A percentile compares a stretch with the other conserved stretches of the same genome.
Evolutionary conservation across 2,797 vertebrate genomes (phyloP).

Genomic region (Cyprinella venusta): DNA sequence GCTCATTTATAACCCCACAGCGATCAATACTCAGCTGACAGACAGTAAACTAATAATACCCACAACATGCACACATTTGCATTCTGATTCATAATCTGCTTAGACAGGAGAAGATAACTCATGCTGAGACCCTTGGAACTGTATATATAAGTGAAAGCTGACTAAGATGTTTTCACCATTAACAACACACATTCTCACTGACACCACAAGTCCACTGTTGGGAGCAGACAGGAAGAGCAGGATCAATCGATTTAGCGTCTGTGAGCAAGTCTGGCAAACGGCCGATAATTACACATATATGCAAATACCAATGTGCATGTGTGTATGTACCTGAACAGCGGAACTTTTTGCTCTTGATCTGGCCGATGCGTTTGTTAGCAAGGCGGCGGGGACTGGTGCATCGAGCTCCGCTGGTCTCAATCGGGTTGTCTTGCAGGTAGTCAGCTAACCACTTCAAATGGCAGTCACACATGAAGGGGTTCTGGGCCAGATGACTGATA

Average conservation of each 20-base stretch:
- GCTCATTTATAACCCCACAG: conserved; percentile 42
- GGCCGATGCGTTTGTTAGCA: conserved; percentile 90
- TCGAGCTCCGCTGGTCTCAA: conserved; percentile 89
- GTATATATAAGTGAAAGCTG: conserved; percentile 25
- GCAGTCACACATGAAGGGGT: conserved; percentile 98
- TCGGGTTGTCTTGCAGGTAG: conserved; percentile 97
- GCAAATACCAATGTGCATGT: neutral
- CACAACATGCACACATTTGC: conserved; percentile 7
- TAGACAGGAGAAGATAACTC: conserved; percentile 16
- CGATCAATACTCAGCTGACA: conserved; percentile 18
- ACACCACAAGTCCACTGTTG: neutral
- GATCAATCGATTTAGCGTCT: neutral
- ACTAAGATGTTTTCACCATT: conserved; percentile 22
- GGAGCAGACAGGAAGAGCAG: conserved; percentile 5
- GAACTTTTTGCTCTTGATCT: conserved; percentile 95
- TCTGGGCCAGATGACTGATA: conserved; percentile 92
- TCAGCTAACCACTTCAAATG: conserved; percentile 99
- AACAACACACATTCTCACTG: neutral
- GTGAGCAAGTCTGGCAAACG: neutral
- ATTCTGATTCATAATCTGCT: conserved; percentile 18
- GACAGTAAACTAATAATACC: conserved; percentile 29
- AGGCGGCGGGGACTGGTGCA: conserved; percentile 85
- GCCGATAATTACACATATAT: neutral
- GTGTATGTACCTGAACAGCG: conserved; percentile 85
- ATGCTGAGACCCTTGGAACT: conserved; percentile 1